These are phyloP conservation scores for Poeciliopsis occidentalis DNA, from an alignment of 2,113 vertebrate species.

Conservation along the genomic window DNA sequence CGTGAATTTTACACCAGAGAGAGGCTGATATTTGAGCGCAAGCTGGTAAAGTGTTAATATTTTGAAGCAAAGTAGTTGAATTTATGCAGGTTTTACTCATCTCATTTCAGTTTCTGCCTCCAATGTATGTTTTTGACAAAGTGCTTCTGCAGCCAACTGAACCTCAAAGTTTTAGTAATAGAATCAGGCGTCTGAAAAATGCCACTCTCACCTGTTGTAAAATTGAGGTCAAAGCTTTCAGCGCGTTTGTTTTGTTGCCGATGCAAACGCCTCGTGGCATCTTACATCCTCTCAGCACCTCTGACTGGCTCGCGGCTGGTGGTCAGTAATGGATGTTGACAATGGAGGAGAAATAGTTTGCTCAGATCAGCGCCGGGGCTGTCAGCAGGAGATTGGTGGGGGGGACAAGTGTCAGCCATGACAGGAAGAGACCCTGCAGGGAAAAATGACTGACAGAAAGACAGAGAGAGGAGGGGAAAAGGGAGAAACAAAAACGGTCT, in stretches of 20 bases:
- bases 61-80: not conserved
- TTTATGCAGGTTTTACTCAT: not conserved
- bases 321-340: constrained; percentile 56
- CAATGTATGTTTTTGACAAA: not conserved
- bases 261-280: constrained; percentile 15
- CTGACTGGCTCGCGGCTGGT: not conserved
- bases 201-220: constrained; percentile 16
- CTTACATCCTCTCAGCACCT: not conserved
- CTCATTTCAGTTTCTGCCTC: not conserved
- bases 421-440: not conserved
- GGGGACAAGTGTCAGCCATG: constrained; percentile 23
- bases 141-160: not conserved
- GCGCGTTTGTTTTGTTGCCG: constrained; percentile 11
- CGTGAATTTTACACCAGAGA: not conserved
- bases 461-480: not conserved
- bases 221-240: constrained; percentile 41
- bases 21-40: not conserved
- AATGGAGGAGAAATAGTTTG: constrained; percentile 37
- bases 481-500: not conserved
- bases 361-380: constrained; percentile 31
- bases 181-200: constrained; percentile 1
- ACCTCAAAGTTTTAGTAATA: not conserved
- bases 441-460: not conserved
- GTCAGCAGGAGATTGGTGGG: constrained; percentile 45
- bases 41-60: not conserved